Evolutionary conservation across 2,113 vertebrate species (phyloP).

Genomic region (Calyptomena viridis): DNA sequence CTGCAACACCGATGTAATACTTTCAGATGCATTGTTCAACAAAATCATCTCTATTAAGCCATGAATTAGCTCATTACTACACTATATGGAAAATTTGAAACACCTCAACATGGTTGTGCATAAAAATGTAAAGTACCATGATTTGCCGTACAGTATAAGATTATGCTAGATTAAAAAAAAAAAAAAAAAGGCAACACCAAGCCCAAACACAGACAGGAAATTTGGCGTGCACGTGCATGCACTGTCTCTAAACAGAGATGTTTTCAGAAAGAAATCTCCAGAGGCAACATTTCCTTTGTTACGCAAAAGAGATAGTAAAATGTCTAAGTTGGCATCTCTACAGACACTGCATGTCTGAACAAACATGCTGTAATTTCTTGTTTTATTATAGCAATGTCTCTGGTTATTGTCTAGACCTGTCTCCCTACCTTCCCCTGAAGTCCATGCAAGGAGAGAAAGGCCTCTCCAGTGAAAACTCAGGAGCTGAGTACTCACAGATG

Average conservation of each 20-base stretch:
- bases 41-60: background rate
- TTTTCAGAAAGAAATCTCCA: background rate
- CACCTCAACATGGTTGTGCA: background rate
- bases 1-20: background rate
- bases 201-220: background rate
- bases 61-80: background rate
- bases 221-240: background rate
- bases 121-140: background rate
- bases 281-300: constrained; percentile 13
- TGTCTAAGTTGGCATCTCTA: background rate
- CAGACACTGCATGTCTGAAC: constrained; percentile 7
- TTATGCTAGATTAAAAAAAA: background rate
- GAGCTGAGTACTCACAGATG: background rate
- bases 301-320: background rate
- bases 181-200: background rate
- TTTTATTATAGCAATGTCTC: background rate
- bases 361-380: background rate
- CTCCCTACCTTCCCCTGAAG: background rate
- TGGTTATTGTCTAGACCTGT: background rate
- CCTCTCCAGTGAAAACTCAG: background rate
- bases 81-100: background rate
- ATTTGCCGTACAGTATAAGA: background rate
- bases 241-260: background rate
- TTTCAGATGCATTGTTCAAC: background rate
- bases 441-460: background rate